Conservation (phyloP, 2,113 vertebrate species). For the Tichodroma muraria region DNA sequence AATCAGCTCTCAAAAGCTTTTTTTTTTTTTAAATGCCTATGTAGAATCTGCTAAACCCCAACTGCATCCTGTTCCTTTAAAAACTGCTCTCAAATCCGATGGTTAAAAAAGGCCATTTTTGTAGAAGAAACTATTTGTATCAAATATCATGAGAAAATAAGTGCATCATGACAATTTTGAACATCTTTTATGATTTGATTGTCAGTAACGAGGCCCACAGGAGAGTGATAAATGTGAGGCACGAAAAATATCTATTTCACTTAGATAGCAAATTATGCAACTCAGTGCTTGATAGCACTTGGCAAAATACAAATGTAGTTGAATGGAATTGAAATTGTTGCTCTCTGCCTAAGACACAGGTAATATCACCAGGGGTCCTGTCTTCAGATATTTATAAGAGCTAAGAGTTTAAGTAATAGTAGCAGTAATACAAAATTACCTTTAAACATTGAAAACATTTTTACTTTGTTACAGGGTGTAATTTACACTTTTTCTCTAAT, state of each 20-base stretch:
- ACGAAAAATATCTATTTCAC: constrained; percentile 83
- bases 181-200: constrained; percentile 79
- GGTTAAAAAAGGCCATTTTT: constrained; percentile 62
- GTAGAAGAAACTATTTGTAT: constrained; percentile 75
- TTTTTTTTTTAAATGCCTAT: neutral
- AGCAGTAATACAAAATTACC: constrained; percentile 90
- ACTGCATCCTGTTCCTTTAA: constrained; percentile 62
- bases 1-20: constrained; percentile 10
- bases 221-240: constrained; percentile 81
- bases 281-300: constrained; percentile 82
- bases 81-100: constrained; percentile 37
- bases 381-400: constrained; percentile 93
- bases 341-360: constrained; percentile 88
- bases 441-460: constrained; percentile 87
- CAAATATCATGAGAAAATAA: constrained; percentile 77
- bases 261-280: constrained; percentile 81
- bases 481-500: constrained; percentile 83
- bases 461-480: constrained; percentile 85
- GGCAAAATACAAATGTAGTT: constrained; percentile 93
- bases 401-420: constrained; percentile 95
- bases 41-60: neutral
- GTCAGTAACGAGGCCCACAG: constrained; percentile 80
- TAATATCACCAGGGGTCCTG: constrained; percentile 91
- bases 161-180: constrained; percentile 77
- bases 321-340: constrained; percentile 93